Percentiles rank a stretch among this genome's conserved stretches.
These are phyloP conservation scores for Eupithecia dodoneata DNA, from an alignment of 2,888 invertebrate species.

Conservation along the genomic window DNA sequence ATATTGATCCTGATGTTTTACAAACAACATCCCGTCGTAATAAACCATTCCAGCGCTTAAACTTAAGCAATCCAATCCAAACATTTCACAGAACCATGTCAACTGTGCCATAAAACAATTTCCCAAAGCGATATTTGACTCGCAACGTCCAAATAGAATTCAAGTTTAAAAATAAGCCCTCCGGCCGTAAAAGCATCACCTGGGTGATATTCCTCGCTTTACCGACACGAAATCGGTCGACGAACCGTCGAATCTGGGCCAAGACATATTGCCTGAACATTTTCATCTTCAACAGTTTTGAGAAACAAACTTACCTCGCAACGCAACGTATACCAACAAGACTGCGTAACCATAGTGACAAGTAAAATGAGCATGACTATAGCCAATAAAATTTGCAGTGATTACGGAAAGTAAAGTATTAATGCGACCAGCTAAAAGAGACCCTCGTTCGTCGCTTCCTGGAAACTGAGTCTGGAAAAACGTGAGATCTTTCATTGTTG, in stretches of 20 bases:
- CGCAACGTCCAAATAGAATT: conserved; percentile 63
- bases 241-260: conserved; percentile 79
- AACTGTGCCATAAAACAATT: conserved; percentile 56
- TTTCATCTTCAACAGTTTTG: conserved; percentile 52
- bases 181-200: conserved; percentile 70
- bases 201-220: conserved; percentile 67
- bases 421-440: conserved; percentile 49
- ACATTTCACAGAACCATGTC: conserved; percentile 44
- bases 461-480: conserved; percentile 39
- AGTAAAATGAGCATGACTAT: conserved; percentile 56
- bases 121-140: conserved; percentile 55
- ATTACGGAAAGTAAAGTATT: conserved; percentile 58
- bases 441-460: conserved; percentile 42
- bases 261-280: conserved; percentile 68
- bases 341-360: conserved; percentile 50
- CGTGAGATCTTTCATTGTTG: conserved; percentile 47
- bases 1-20: conserved; percentile 13
- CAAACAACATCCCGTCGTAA: conserved; percentile 27
- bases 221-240: conserved; percentile 74
- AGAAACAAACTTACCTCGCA: conserved; percentile 20
- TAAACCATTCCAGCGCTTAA: conserved; percentile 27
- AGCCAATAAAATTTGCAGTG: conserved; percentile 56
- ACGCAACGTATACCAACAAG: conserved; percentile 34
- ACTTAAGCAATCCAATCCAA: conserved; percentile 32
- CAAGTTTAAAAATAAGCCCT: conserved; percentile 67